phyloP scores from a whole-genome alignment of 2,888 invertebrate species.

The Tuta absoluta region DNA sequence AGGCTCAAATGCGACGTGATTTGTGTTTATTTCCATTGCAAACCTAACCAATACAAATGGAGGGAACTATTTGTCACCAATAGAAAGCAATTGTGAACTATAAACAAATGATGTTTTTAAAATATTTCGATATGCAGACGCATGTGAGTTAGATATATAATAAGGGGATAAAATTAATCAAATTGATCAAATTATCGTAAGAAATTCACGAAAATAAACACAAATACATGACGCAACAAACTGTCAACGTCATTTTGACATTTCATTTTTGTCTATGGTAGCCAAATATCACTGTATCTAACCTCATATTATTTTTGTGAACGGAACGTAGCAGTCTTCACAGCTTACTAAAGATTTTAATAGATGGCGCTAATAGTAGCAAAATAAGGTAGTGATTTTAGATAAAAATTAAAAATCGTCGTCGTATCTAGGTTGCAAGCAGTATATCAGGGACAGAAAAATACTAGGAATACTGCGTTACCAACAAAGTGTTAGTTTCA shows the following conservation, averaged over 20 bases:
- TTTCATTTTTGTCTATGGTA: neutral
- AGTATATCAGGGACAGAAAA: neutral
- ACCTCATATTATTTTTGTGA: neutral
- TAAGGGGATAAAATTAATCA: neutral
- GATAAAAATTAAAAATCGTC: neutral
- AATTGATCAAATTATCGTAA: neutral
- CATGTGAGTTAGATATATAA: neutral
- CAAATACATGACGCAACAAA: constrained; percentile 26
- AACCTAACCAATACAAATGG: constrained; percentile 15
- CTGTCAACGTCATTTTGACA: constrained; percentile 21
- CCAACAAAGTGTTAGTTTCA: too few relatives aligned
- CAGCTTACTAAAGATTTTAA: constrained; percentile 21
- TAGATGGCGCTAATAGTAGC: constrained; percentile 48
- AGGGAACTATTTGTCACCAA: constrained; percentile 12
- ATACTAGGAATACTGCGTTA: too few relatives aligned
- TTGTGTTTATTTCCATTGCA: constrained; percentile 11
- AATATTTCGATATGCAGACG: neutral
- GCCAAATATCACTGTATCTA: neutral
- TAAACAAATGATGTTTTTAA: neutral
- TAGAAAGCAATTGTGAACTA: neutral
- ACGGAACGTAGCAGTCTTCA: neutral
- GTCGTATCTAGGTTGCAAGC: neutral
- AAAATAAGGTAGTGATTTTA: neutral
- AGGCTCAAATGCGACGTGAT: neutral
- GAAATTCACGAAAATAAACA: constrained; percentile 20